These are phyloP conservation scores for Zygogramma bicolorata DNA, from an alignment of 2,888 invertebrate genomes.

Conservation along the genomic window DNA sequence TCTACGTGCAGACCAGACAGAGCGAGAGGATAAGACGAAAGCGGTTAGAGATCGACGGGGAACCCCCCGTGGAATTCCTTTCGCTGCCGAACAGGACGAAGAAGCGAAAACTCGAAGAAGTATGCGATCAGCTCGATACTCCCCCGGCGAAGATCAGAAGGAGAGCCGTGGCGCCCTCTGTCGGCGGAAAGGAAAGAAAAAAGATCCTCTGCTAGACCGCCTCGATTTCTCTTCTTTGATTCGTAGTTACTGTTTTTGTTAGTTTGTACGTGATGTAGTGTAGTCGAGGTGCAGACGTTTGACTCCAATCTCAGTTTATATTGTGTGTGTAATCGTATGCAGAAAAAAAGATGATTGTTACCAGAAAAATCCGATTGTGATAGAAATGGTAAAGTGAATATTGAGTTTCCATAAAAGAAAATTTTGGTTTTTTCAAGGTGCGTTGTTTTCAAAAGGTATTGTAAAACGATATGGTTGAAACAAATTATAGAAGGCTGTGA, in stretches of 20 bases:
- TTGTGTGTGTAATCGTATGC: not conserved
- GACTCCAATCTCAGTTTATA: slow-evolving; percentile 17
- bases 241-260: slow-evolving; percentile 34
- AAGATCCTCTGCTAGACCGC: slow-evolving; percentile 40
- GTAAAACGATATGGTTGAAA: slow-evolving; percentile 29
- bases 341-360: slow-evolving; percentile 16
- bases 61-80: slow-evolving; percentile 51
- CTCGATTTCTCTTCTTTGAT: slow-evolving; percentile 7
- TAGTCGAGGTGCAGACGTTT: slow-evolving; percentile 32
- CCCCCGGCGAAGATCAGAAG: slow-evolving; percentile 59
- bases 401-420: slow-evolving; percentile 17
- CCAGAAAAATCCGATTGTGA: slow-evolving; percentile 40
- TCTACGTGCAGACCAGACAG: slow-evolving; percentile 59
- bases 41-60: slow-evolving; percentile 61
- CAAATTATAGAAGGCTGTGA: slow-evolving; percentile 40
- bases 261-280: slow-evolving; percentile 38
- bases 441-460: slow-evolving; percentile 7
- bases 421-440: slow-evolving; percentile 24
- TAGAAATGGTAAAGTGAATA: slow-evolving; percentile 38
- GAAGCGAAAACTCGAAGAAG: slow-evolving; percentile 55
- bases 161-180: slow-evolving; percentile 43
- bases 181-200: slow-evolving; percentile 38
- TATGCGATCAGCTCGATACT: slow-evolving; percentile 48
- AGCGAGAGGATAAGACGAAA: slow-evolving; percentile 62
- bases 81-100: slow-evolving; percentile 49